phyloP scores from a whole-genome alignment of 92 coral and sea anemone species.

The Montipora capitata region DNA sequence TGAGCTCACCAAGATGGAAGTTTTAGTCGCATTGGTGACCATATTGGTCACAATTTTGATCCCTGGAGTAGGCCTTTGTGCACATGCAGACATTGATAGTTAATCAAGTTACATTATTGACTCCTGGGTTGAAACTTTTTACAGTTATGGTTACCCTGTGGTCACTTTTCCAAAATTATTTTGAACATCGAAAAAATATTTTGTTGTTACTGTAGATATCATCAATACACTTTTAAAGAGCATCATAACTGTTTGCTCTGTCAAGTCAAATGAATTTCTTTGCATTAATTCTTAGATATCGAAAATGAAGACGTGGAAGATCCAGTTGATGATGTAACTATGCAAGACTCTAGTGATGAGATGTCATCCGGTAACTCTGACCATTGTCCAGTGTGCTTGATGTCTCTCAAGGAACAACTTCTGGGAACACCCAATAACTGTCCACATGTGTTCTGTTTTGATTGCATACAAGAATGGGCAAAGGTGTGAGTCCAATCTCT shows the following conservation, averaged over 20 bases:
- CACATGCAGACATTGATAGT: too few relatives aligned
- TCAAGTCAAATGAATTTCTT: neutral
- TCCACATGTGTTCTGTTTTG: conserved; percentile 92
- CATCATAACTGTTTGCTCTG: neutral
- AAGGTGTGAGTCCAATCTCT: conserved; percentile 73
- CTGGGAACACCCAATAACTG: conserved; percentile 94
- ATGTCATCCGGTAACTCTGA: conserved; percentile 53
- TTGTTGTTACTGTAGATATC: neutral
- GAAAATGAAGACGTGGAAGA: conserved; percentile 55
- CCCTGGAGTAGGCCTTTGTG: too few relatives aligned
- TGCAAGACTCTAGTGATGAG: conserved; percentile 55
- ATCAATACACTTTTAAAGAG: too few relatives aligned
- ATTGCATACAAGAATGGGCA: conserved; percentile 97
- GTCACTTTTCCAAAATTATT: too few relatives aligned
- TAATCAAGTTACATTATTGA: too few relatives aligned
- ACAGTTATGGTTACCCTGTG: too few relatives aligned
- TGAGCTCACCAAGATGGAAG: too few relatives aligned
- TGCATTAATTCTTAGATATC: neutral
- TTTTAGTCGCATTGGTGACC: too few relatives aligned
- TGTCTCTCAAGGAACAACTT: conserved; percentile 91
- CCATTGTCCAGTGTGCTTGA: conserved; percentile 95
- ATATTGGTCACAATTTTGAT: too few relatives aligned
- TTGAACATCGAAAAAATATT: too few relatives aligned
- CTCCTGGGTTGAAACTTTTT: too few relatives aligned
- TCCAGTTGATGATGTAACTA: conserved; percentile 60